These are phyloP conservation scores for Acanthopleura granulata DNA, from an alignment of 2,888 invertebrate species.

Conservation along the genomic window DNA sequence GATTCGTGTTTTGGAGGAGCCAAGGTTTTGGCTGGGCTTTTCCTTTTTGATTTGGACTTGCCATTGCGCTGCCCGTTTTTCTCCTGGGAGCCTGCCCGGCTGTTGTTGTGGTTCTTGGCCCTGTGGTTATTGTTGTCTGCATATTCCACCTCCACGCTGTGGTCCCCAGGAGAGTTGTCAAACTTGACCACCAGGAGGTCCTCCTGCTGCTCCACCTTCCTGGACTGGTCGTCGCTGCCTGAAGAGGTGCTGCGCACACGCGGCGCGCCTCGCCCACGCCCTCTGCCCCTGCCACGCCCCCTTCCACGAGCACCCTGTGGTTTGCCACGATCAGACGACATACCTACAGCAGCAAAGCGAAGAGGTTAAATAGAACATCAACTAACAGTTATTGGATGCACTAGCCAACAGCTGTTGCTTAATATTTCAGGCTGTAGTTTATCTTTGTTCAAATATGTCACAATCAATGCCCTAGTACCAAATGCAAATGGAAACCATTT, in stretches of 20 bases:
- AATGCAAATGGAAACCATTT: too few relatives aligned
- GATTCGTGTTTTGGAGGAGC: not conserved
- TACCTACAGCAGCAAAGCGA: not conserved
- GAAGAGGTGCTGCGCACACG: conserved; percentile 21
- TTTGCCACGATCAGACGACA: not conserved
- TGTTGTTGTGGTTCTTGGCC: not conserved
- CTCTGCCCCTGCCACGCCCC: conserved; percentile 3
- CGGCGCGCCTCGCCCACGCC: not conserved
- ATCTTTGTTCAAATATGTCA: too few relatives aligned
- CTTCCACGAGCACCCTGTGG: not conserved
- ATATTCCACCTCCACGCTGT: conserved; percentile 14
- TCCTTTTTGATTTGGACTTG: conserved; percentile 4
- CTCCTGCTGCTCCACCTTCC: conserved; percentile 27
- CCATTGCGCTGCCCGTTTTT: not conserved
- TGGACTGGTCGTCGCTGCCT: conserved; percentile 26
- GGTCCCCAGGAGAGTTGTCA: conserved; percentile 22
- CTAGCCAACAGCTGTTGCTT: too few relatives aligned
- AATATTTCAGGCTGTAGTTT: too few relatives aligned
- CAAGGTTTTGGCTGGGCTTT: not conserved
- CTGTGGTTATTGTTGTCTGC: not conserved
- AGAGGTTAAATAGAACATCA: too few relatives aligned
- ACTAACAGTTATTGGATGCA: too few relatives aligned
- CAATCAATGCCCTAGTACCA: too few relatives aligned
- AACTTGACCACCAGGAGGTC: conserved; percentile 28
- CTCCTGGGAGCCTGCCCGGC: not conserved